Conservation (phyloP, 2,888 invertebrate genomes). For the Pterostichus madidus region DNA sequence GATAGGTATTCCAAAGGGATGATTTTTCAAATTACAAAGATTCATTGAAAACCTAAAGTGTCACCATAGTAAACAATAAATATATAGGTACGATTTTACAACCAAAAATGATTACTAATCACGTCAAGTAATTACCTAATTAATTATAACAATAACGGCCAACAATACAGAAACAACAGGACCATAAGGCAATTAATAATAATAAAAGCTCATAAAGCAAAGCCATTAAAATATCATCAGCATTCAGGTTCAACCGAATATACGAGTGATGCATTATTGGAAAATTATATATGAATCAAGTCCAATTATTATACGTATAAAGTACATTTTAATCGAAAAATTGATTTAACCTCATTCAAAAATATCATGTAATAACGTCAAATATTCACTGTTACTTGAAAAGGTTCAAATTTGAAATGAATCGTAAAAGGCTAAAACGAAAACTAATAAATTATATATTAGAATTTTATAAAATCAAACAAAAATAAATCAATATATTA, state of each 20-base stretch:
- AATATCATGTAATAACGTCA: not conserved
- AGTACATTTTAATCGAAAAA: slow-evolving; percentile 8
- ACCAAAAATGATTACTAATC: not conserved
- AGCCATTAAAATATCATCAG: slow-evolving; percentile 46
- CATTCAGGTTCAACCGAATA: slow-evolving; percentile 20
- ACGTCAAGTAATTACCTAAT: not conserved
- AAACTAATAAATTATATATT: no score
- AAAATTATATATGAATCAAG: slow-evolving; percentile 18
- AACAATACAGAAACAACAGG: slow-evolving; percentile 6
- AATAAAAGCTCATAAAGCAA: slow-evolving; percentile 33
- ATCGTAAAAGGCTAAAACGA: no score
- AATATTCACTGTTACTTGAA: no score
- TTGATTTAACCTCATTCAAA: not conserved
- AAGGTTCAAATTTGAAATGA: no score
- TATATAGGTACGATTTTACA: no score
- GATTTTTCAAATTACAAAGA: no score
- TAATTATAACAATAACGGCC: slow-evolving; percentile 2
- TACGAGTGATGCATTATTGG: slow-evolving; percentile 27
- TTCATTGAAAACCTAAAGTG: no score
- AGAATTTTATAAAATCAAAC: no score
- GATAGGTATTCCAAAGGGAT: no score
- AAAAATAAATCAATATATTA: no score
- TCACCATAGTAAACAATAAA: no score
- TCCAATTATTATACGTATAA: not conserved
- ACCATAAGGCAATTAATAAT: slow-evolving; percentile 27